These are phyloP conservation scores for Lordiphosa clarofinis DNA, from an alignment of 1,140 invertebrate genomes.

Conservation along the genomic window DNA sequence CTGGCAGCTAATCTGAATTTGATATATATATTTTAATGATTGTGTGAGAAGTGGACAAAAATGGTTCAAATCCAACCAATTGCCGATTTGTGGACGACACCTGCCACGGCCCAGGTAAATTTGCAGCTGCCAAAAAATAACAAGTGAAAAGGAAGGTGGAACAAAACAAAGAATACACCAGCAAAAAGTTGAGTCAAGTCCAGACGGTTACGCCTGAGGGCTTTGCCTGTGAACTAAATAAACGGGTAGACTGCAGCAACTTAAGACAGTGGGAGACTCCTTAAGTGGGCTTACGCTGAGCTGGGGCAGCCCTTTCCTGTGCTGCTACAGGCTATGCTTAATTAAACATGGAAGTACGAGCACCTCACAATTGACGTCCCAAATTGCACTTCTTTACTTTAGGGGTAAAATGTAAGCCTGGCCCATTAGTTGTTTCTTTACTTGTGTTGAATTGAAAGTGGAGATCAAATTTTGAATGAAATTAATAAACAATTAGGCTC, in stretches of 20 bases:
- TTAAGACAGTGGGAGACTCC: conserved; percentile 1
- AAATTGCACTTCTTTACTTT: too few relatives aligned
- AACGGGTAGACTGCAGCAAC: background rate
- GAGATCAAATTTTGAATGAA: too few relatives aligned
- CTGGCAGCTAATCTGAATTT: conserved; percentile 57
- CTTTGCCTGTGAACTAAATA: conserved; percentile 51
- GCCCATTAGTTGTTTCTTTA: too few relatives aligned
- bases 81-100: too few relatives aligned
- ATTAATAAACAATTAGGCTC: too few relatives aligned
- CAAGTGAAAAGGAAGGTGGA: conserved; percentile 1
- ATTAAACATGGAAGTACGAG: conserved; percentile 25
- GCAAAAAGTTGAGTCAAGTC: conserved; percentile 14
- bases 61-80: too few relatives aligned
- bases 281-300: background rate
- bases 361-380: too few relatives aligned
- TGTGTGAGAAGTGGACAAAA: conserved; percentile 6
- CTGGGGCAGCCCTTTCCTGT: background rate
- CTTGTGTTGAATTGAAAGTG: too few relatives aligned
- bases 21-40: conserved; percentile 34
- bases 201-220: conserved; percentile 53
- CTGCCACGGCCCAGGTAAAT: background rate
- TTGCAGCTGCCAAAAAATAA: conserved; percentile 10
- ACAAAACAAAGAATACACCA: background rate
- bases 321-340: conserved; percentile 25
- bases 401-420: too few relatives aligned